Base-by-base conservation (phyloP, 2,797 vertebrate genomes). In the Chaunax sp. region DNA sequence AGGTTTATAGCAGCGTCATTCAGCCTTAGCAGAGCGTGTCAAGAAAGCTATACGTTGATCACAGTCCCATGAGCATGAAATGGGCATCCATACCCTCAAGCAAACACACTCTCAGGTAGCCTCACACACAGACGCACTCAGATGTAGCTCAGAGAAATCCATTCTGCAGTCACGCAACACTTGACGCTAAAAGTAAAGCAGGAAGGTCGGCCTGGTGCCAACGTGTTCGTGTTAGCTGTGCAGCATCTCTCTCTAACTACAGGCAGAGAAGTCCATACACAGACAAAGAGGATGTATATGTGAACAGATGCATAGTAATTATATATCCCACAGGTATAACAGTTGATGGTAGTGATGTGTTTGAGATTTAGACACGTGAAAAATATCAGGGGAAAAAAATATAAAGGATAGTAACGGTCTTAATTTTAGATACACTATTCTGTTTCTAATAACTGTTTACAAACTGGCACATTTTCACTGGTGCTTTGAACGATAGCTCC, bases 31-130 rank as follows among this genome's bases (percentile, higher is more conserved):
- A 15, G 47, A 78, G 64, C 49, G 1, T 72, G 77, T 77, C 58
- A 67, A 30, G 71, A 75, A 65, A 75, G 25, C 73, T 77, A 66
- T 74, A 80, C 30, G 45, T 81, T 71, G 37, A 87, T 85, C 80
- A 69, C 80, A 72, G 55, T 67, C 18, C 2, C 53, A 11, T 9
- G 38, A 66, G 69, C 72, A 61, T 80, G 69, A 85, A 82, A 64
- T 53, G 54, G 64, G 38, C 80, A 23, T 77, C 64, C 38, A 15
- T 35, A 61, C 25, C 23, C 47, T 75, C 51, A 1, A 69, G 45
- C 61, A 68, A 63, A 78, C 25, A 57, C 28, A 43, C 41, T 33
- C 67, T 46, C 54, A 33, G 20, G 38, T 15, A 22, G 57, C 35
- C 49, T 46, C 51, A 35, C 53, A 56, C 56, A 47, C 19, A 26